Conservation (phyloP, 2,113 vertebrate species). For the Cyrtonyx montezumae region DNA sequence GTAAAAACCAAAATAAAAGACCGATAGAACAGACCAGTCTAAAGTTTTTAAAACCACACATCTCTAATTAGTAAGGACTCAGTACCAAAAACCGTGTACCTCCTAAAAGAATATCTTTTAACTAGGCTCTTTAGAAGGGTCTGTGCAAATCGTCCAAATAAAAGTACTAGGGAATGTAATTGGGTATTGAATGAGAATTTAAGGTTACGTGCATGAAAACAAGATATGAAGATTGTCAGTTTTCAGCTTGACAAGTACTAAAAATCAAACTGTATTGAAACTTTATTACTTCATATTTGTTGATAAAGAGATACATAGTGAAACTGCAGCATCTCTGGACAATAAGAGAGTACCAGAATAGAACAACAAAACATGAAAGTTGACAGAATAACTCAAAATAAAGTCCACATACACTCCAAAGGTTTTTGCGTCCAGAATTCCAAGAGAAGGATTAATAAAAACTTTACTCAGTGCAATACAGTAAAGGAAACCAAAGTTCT, state of each 20-base stretch:
- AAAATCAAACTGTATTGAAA: neutral
- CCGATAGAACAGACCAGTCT: neutral
- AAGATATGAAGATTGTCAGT: neutral
- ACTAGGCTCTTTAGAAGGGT: neutral
- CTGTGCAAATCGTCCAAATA: neutral
- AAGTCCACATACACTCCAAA: neutral
- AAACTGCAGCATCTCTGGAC: neutral
- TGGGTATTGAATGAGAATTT: neutral
- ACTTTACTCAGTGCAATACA: neutral
- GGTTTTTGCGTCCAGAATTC: neutral
- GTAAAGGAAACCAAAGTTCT: neutral
- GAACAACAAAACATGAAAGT: neutral
- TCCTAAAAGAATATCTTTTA: neutral
- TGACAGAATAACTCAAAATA: neutral
- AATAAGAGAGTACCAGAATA: neutral
- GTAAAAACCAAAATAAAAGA: neutral
- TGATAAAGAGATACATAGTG: neutral
- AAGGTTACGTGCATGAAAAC: neutral
- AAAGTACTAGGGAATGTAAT: neutral
- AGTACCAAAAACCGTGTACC: neutral
- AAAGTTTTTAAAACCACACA: neutral
- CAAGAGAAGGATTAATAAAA: neutral
- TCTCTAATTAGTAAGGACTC: neutral
- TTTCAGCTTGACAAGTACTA: neutral
- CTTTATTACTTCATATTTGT: neutral